Base-by-base conservation (phyloP, 2,113 vertebrate species). In the Misgurnus mizolepis region DNA sequence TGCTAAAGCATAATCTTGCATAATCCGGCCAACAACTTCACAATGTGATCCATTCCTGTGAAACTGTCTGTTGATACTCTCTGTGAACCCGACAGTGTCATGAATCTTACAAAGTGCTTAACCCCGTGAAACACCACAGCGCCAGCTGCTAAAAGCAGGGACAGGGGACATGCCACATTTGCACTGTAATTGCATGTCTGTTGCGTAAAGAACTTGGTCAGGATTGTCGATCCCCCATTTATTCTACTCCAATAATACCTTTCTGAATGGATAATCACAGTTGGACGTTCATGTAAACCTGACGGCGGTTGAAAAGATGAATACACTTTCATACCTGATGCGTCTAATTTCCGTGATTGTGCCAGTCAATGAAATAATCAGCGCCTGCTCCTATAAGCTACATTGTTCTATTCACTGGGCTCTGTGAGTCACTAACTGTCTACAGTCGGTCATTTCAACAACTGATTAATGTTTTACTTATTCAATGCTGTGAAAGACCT, bases 31-130 rank as follows among this genome's bases (percentile, higher is more conserved):
- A 4, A 41, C 60, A 1, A 5, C 60, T 83, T 86, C 68, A 84
- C 80, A 82, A 43, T n/a, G 8, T 34, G 75, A 86, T 82, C 86
- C 62, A 22, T 11, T 22, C 71, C 71, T 7, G 58, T 15, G 66
- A 50, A 85, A 84, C 84, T 82, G 50, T 85, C 80, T 55, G 73
- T 49, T 80, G 83, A 64, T 64, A 89, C 89, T 89, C 82, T 83
- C 40, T 50, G 69, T 86, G 89, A 90, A 79, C 87, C 58, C 15
- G 9, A n/a, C 39, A 70, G 34, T 1, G 2, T 66, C 43, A 50
- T 14, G 4, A 53, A 53, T 53, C 50, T 53, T 53, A 58, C 45
- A 77, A 65, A 77, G 15, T 53, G 74, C 73, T 64, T 55, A 76
- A 77, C 61, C 61, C 74, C 61, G 41, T 34, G 40, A 77, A 77